Evolutionary conservation across 2,888 invertebrate species (phyloP).

Genomic region (Nephrotoma guestfalica): DNA sequence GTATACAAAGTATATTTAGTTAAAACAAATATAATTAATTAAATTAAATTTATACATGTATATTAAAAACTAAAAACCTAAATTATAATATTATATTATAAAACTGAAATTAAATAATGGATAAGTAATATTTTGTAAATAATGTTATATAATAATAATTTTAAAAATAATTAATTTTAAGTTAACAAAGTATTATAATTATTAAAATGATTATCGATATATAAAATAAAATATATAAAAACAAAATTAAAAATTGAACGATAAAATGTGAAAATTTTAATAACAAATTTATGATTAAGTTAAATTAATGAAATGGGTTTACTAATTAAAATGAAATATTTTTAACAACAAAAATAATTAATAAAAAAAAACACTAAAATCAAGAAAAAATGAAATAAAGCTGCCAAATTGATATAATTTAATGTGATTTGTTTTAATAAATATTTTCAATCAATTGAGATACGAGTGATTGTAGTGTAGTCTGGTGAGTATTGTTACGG

Average conservation of each 20-base stretch:
- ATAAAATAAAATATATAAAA: not conserved
- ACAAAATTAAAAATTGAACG: not conserved
- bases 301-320: not conserved
- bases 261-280: not conserved
- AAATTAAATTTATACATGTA: not conserved
- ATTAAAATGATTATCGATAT: not conserved
- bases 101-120: not conserved
- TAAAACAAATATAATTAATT: not conserved
- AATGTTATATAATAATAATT: not conserved
- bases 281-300: not conserved
- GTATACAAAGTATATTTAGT: not conserved
- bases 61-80: not conserved
- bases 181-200: not conserved
- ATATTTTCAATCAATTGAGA: too few relatives aligned
- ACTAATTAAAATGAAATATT: not conserved
- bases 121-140: not conserved
- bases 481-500: too few relatives aligned
- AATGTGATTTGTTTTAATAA: not conserved
- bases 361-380: not conserved
- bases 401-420: not conserved
- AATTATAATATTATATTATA: not conserved
- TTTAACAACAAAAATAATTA: not conserved
- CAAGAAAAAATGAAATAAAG: not conserved
- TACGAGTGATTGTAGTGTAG: too few relatives aligned
- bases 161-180: not conserved